phyloP scores from a whole-genome alignment of 2,797 vertebrate genomes.

The Micropoecilia bifurca region DNA sequence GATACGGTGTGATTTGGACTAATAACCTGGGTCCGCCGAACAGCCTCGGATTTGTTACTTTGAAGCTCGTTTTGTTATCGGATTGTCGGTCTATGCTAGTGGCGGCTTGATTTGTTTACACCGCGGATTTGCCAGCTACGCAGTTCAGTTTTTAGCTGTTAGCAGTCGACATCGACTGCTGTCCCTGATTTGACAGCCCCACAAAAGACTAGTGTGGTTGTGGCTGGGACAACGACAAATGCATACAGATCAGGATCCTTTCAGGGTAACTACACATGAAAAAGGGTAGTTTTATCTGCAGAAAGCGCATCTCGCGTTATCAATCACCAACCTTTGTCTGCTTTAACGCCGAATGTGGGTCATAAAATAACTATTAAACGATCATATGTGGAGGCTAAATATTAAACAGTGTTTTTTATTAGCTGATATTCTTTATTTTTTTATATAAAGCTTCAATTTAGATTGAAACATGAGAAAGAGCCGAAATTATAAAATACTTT shows the following conservation, averaged over 20 bases:
- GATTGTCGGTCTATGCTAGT: constrained; percentile 53
- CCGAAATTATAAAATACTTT: background rate
- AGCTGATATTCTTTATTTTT: background rate
- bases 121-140: constrained; percentile 80
- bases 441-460: background rate
- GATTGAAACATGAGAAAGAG: background rate
- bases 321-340: constrained; percentile 78
- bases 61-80: constrained; percentile 20
- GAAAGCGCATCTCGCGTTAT: constrained; percentile 71
- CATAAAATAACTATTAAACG: background rate
- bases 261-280: constrained; percentile 28
- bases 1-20: constrained; percentile 31
- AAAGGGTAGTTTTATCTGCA: constrained; percentile 45
- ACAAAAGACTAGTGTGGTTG: constrained; percentile 26
- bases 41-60: constrained; percentile 18
- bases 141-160: constrained; percentile 77
- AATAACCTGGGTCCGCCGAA: constrained; percentile 48
- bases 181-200: constrained; percentile 58
- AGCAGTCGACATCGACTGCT: constrained; percentile 57
- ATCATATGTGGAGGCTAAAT: background rate
- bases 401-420: background rate
- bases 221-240: constrained; percentile 5
- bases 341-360: constrained; percentile 39
- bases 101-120: constrained; percentile 78
- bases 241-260: constrained; percentile 13